Base-by-base conservation (phyloP, 2,888 invertebrate species). In the Fabriciana adippe region DNA sequence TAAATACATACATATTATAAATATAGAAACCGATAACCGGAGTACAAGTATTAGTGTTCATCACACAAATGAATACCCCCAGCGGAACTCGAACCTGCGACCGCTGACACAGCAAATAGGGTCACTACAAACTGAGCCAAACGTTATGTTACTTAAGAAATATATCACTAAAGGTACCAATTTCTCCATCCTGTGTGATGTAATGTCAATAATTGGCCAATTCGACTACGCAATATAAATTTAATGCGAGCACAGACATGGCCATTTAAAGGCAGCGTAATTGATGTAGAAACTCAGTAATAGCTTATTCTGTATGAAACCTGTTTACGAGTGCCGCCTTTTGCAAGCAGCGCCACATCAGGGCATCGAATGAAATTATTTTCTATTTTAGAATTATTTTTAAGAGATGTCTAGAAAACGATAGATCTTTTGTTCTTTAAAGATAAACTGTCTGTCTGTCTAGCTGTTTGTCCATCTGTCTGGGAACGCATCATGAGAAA, bases 261-360 rank as follows among this genome's bases (percentile, higher is more conserved):
- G 45, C 88, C 88, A 78, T 88, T 81, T 89, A 85, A 73, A 83
- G 88, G 70, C 74, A 72, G 73, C 73, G 83, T 89, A 89, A 90
- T 90, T 87, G 87, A 86, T 80, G 82, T 85, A 83, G 88, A 87
- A 87, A 87, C 84, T 84, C 79, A 79, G 83, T 87, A 89, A 90
- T 89, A 84, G 88, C 88, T 88, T 88, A 88, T 87, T 89, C 86
- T 84, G 73, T 73, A 69, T 73, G 73, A 64, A 79, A 87, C 87
- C 77, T 78, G 89, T 86, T 82, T 72, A 45, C n/a, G 62, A 56
- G 48, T 55, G 69, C 59, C 70, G 60, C 70, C 69, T 62, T 60
- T 66, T 60, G 62, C 48, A 50, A 55, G 63, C 57, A 55, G 45
- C 35, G 53, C 65, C 56, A 51, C 16, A 47, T 26, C 56, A 53